Evolutionary conservation across 2,797 vertebrate species (phyloP), one percentile per base, ranked within the genome.

Genomic region (Phataginus tetradactyla): DNA sequence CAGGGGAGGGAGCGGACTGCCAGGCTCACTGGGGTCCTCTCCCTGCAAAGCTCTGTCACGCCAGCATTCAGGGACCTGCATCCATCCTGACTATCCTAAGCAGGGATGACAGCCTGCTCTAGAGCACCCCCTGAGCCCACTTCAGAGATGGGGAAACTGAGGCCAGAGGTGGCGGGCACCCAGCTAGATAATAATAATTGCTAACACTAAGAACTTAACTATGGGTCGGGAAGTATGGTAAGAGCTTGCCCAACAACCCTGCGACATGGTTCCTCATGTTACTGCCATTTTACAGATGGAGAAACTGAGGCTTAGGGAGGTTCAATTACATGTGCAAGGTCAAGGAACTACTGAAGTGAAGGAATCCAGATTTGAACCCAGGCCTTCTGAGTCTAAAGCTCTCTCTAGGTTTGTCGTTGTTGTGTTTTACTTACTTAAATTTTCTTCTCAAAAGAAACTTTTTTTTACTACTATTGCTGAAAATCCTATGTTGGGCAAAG

Each of bases 351-450:
- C 45, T 61, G 45, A 55, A 49, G 29, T 49, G 49, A 32, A 81
- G 51, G 61, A 78, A 39, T 93, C 37, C 21, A 25, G 17, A 51
- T 49, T 92, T 45, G 59, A 93, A 80, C 37, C 18, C 55, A 86
- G 32, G 21, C 21, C 45, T 94, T 91, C 64, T 88, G 61, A 85
- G 37, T 66, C 68, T 37, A 85, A 88, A 86, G 68, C 51, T 95
- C 39, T 77, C n/a, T 72, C 59, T 85, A 71, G 29, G 68, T 14
- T 39, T 49, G 45, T 45, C 45, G 0, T n/a, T 15, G 2, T 42
- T 51, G 29, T 55, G 25, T 80, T 96, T 90, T 79, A 81, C 61
- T 88, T 95, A 71, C 59, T 89, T 89, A 57, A 13, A 51, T 71
- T 68, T 68, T 39, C 21, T 64, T 23, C 79, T 84, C 42, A 51